These are phyloP conservation scores for Pectinophora gossypiella DNA, from an alignment of 1,140 invertebrate species.

Conservation along the genomic window DNA sequence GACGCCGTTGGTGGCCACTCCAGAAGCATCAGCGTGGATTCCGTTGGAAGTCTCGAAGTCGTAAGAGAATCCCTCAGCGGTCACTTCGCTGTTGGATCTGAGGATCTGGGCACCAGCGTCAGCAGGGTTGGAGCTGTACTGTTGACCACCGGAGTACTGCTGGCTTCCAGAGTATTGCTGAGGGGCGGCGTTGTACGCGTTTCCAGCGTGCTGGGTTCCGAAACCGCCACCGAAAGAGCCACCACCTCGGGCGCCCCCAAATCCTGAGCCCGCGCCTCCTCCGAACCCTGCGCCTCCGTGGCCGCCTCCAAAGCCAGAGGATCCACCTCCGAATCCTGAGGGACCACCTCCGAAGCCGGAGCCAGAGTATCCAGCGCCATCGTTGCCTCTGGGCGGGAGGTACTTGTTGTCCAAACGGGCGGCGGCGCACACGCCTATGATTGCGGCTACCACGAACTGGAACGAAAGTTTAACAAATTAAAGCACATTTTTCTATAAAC, in stretches of 20 bases:
- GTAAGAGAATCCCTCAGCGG: constrained; percentile 62
- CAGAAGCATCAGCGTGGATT: constrained; percentile 58
- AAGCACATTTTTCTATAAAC: too few species aligned
- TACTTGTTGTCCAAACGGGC: constrained; percentile 79
- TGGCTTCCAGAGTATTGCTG: constrained; percentile 1
- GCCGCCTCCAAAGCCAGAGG: constrained; percentile 19
- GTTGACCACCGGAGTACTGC: constrained; percentile 17
- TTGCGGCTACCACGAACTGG: constrained; percentile 57
- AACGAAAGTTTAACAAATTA: too few species aligned
- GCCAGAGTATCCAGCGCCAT: constrained; percentile 10
- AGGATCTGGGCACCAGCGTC: constrained; percentile 63
- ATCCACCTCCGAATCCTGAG: constrained; percentile 30
- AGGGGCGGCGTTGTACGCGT: constrained; percentile 18
- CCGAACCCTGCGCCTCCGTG: constrained; percentile 14
- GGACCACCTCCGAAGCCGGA: constrained; percentile 22
- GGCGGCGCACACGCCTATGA: constrained; percentile 57
- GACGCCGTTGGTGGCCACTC: constrained; percentile 59
- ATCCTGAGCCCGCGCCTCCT: constrained; percentile 13
- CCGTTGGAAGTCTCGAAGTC: constrained; percentile 68
- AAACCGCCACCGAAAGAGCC: constrained; percentile 24
- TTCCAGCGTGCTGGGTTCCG: constrained; percentile 16
- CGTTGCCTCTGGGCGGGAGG: constrained; percentile 76
- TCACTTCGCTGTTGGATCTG: constrained; percentile 59
- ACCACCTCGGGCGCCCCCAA: constrained; percentile 18
- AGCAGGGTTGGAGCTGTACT: constrained; percentile 9